phyloP scores from a whole-genome alignment of 2,888 invertebrate species.

The Ophion costatus region DNA sequence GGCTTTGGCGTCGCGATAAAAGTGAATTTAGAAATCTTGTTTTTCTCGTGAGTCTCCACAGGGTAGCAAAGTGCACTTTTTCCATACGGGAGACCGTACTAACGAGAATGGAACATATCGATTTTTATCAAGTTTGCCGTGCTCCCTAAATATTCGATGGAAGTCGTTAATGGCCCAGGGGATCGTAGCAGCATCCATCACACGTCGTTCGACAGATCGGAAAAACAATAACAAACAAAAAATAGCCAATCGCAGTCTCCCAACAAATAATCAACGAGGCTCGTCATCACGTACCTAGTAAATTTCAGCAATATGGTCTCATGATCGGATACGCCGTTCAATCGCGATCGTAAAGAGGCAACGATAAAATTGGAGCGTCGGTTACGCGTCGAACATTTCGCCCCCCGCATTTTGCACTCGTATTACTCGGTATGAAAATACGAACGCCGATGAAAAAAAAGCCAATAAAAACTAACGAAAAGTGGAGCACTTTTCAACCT shows the following conservation, averaged over 20 bases:
- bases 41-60: neutral
- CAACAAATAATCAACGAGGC: neutral
- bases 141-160: neutral
- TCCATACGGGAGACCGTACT: neutral
- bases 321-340: conserved; percentile 2
- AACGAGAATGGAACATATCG: neutral
- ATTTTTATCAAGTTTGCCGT: neutral
- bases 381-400: neutral
- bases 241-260: neutral
- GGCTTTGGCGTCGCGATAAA: neutral
- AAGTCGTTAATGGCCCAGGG: neutral
- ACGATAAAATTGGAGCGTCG: neutral
- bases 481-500: too few relatives aligned
- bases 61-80: neutral
- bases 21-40: neutral
- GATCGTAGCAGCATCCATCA: neutral
- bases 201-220: conserved; percentile 9
- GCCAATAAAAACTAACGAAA: neutral
- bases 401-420: too few relatives aligned
- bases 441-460: neutral
- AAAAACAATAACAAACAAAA: neutral
- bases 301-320: conserved; percentile 11
- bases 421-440: neutral
- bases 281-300: neutral
- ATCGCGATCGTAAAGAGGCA: neutral